Evolutionary conservation across 53 echinoderm and acorn worm genomes (phyloP), one percentile per base, ranked within the genome.

Genomic region (Mesocentrotus franciscanus): DNA sequence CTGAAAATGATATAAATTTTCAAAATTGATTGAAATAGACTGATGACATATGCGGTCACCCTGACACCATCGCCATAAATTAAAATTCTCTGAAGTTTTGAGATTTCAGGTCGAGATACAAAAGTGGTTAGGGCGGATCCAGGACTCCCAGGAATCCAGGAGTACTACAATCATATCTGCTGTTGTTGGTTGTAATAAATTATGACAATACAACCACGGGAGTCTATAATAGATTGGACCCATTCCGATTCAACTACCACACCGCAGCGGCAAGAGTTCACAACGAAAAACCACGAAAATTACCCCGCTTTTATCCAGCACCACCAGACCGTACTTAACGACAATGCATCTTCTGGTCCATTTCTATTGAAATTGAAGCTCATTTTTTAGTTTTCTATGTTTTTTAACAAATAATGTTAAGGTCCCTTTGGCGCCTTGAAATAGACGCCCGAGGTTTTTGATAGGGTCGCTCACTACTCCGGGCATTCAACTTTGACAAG

Each of bases 401-500:
- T 56, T 90, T 30, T 90, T 3, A 90, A 60, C 90, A 90, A 60
- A 29, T 90, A 27, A 58, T 29, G 60, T 13, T 14, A 30, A 90
- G 60, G 90, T 90, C 90, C 42, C 29, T 0, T 30, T 60, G 90
- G 90, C 90, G 90, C 90, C 90, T 32, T 60, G n/a, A 13, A 27
- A 90, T n/a, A 90, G 9, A 90, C 90, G 90, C 58, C 90, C 32
- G 90, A 14, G 60, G 60, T 60, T 33, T 26, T 90, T 90, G 32
- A 58, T 59, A 90, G 60, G 90, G 90, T 90, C 60, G 90, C 60
- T 58, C 5, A 30, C 90, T 60, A 30, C 90, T 60, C 29, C 58
- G 90, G 90, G 90, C 90, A 32, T 90, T 90, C 90, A 90, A n/a
- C 90, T 90, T 81, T 81, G 81, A 36, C 81, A 81, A 42, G 81